Evolutionary conservation across 2,113 vertebrate genomes (phyloP).

Genomic region (Bujurquina vittata): DNA sequence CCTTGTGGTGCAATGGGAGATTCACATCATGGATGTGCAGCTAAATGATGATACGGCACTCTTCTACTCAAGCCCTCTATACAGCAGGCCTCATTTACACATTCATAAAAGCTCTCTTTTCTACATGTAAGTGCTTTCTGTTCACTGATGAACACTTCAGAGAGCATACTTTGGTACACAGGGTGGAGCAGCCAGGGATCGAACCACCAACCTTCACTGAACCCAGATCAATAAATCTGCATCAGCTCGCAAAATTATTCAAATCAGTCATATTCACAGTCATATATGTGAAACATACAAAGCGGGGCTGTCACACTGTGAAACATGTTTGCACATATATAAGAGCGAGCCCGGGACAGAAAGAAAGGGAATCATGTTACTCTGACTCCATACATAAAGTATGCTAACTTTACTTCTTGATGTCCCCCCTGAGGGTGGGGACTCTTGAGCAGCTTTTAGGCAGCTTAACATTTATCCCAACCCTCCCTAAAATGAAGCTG

Average conservation of each 20-base stretch:
- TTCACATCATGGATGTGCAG: too few relatives aligned
- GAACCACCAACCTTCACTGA: too few relatives aligned
- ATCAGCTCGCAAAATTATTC: neutral
- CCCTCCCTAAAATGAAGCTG: slow-evolving; percentile 4
- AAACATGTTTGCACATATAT: neutral
- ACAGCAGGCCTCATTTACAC: too few relatives aligned
- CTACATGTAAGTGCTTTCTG: too few relatives aligned
- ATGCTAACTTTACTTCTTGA: slow-evolving; percentile 34
- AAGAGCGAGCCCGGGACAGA: neutral
- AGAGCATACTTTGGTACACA: too few relatives aligned
- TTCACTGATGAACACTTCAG: too few relatives aligned
- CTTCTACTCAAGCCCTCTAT: too few relatives aligned
- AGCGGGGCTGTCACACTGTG: neutral
- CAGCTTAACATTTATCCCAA: slow-evolving; percentile 26
- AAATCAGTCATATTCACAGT: neutral
- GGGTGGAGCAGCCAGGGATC: too few relatives aligned
- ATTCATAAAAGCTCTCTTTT: too few relatives aligned
- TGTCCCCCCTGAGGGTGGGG: slow-evolving; percentile 32
- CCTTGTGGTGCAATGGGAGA: too few relatives aligned
- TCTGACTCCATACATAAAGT: slow-evolving; percentile 47
- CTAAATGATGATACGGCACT: too few relatives aligned
- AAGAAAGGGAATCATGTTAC: slow-evolving; percentile 30
- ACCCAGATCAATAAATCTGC: neutral
- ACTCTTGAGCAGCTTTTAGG: slow-evolving; percentile 25
- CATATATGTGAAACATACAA: neutral